Evolutionary conservation across 2,888 invertebrate genomes (phyloP).

Genomic region (Caenorhabditis japonica): DNA sequence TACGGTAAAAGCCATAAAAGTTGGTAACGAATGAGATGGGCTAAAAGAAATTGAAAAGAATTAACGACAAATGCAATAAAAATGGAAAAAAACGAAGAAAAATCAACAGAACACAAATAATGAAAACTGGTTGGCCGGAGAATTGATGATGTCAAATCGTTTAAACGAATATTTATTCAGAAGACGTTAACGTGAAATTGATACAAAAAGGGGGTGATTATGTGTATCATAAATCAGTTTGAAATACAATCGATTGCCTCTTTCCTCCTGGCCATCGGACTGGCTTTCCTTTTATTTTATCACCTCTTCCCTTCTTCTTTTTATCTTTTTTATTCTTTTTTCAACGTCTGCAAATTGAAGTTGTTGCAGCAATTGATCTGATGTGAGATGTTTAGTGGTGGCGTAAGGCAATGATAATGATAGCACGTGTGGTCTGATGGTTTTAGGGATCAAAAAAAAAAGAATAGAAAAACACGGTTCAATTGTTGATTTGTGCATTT

Average conservation of each 20-base stretch:
- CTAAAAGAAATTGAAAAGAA: conserved; percentile 32
- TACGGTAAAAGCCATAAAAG: conserved; percentile 42
- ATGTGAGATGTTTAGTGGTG: conserved; percentile 18
- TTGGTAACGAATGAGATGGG: conserved; percentile 34
- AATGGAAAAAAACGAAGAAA: background rate
- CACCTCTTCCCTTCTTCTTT: background rate
- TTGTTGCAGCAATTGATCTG: background rate
- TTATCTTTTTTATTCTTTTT: background rate
- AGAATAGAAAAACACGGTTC: background rate
- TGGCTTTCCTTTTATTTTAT: conserved; percentile 47
- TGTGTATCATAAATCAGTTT: conserved; percentile 37
- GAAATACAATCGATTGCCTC: conserved; percentile 29
- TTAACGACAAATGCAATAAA: conserved; percentile 14
- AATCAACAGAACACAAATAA: conserved; percentile 53
- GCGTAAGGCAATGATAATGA: background rate
- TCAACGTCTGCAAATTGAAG: conserved; percentile 8
- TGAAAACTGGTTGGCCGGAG: conserved; percentile 38
- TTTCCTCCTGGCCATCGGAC: conserved; percentile 4
- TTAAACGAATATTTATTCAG: conserved; percentile 21
- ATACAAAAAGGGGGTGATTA: background rate
- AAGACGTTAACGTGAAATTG: conserved; percentile 6
- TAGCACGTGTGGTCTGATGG: too few species aligned
- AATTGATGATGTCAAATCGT: background rate
- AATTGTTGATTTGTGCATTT: too few species aligned
- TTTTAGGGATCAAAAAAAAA: background rate